Conservation (phyloP, 2,797 vertebrate genomes). For the Lacerta bilineata region DNA sequence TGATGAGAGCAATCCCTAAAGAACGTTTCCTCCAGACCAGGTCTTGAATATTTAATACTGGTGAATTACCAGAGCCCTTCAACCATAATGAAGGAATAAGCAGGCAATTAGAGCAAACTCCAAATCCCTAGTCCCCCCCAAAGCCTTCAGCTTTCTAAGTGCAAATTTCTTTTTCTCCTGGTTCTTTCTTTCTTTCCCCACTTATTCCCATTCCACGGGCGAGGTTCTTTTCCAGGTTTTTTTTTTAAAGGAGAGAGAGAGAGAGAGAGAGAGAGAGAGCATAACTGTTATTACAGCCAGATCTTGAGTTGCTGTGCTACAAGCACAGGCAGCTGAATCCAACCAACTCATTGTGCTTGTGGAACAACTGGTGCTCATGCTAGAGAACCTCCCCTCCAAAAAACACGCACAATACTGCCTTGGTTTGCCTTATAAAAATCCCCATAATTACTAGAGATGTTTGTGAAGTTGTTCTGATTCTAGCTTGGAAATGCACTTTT, state of each 20-base stretch:
- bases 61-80: conserved; percentile 86
- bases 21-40: conserved; percentile 64
- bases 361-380: too few species aligned
- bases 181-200: conserved; percentile 48
- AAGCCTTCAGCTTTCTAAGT: conserved; percentile 65
- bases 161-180: conserved; percentile 58
- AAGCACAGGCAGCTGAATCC: not conserved
- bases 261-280: too few species aligned
- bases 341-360: too few species aligned
- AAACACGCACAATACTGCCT: too few species aligned
- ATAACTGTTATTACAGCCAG: not conserved
- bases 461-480: not conserved
- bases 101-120: conserved; percentile 86
- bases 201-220: conserved; percentile 55
- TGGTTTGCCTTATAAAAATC: not conserved
- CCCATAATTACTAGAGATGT: not conserved
- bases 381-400: too few species aligned
- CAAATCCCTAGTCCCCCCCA: conserved; percentile 79
- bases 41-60: conserved; percentile 87
- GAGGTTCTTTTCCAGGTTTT: not conserved
- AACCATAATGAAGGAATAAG: conserved; percentile 85
- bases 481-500: not conserved
- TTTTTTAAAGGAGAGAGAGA: too few species aligned
- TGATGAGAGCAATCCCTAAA: conserved; percentile 71
- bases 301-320: not conserved